These are phyloP conservation scores for Lepus timidus DNA, from an alignment of 2,113 vertebrate species.

Conservation along the genomic window DNA sequence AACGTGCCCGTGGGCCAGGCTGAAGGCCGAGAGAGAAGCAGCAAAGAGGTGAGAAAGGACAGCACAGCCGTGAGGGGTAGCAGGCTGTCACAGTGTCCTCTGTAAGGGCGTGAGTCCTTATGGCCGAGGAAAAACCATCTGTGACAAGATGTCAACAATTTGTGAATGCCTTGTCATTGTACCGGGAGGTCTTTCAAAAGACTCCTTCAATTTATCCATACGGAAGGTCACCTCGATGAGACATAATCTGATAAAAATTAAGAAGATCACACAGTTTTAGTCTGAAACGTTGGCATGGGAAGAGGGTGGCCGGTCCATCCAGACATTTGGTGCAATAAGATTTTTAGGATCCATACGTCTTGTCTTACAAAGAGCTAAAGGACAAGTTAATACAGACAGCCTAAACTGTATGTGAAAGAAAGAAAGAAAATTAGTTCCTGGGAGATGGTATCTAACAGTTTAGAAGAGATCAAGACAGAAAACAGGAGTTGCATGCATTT, in stretches of 20 bases:
- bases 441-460: not conserved
- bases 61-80: rapidly evolving
- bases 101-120: not conserved
- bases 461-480: not conserved
- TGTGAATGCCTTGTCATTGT: not conserved
- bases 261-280: not conserved
- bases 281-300: not conserved
- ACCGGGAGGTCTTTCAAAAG: not conserved
- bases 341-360: not conserved
- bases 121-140: not conserved
- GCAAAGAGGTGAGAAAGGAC: not conserved
- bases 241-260: not conserved
- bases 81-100: rapidly evolving
- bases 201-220: not conserved
- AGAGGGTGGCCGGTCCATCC: too few relatives aligned
- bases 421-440: not conserved
- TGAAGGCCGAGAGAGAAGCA: not conserved
- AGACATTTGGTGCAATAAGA: not conserved
- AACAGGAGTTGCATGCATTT: not conserved
- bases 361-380: not conserved
- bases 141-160: not conserved
- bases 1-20: rapidly evolving
- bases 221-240: not conserved
- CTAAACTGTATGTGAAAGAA: not conserved
- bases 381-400: not conserved